Percentiles rank a stretch among this genome's conserved stretches.
phyloP scores from a whole-genome alignment of 1,140 invertebrate genomes.

The Hycleus cichorii region DNA sequence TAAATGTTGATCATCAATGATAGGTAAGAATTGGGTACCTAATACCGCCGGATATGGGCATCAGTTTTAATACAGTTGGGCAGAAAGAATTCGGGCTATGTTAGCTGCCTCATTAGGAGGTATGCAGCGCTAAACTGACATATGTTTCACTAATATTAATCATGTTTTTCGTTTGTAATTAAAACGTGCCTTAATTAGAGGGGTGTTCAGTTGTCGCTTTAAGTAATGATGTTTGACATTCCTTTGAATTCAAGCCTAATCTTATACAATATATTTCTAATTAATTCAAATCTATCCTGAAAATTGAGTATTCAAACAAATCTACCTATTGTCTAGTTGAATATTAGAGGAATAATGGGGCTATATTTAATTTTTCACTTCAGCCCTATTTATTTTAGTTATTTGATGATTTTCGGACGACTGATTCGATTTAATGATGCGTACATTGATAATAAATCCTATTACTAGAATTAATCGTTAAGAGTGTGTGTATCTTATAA shows the following conservation, averaged over 20 bases:
- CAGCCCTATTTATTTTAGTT: too few relatives aligned
- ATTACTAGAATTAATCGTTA: too few relatives aligned
- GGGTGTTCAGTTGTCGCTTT: slow-evolving; percentile 35
- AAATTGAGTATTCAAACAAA: too few relatives aligned
- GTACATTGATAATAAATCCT: slow-evolving; percentile 2
- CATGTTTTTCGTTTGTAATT: slow-evolving; percentile 37
- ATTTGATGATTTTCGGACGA: too few relatives aligned
- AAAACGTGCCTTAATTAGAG: slow-evolving; percentile 35
- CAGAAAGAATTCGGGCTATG: slow-evolving; percentile 28
- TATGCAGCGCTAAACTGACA: slow-evolving; percentile 42
- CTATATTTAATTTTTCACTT: too few relatives aligned
- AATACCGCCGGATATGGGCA: slow-evolving; percentile 30
- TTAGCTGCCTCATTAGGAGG: slow-evolving; percentile 39
- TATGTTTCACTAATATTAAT: slow-evolving; percentile 40
- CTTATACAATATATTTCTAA: not conserved
- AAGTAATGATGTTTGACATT: slow-evolving; percentile 24
- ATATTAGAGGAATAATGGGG: too few relatives aligned
- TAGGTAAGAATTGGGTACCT: too few relatives aligned
- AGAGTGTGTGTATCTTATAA: too few relatives aligned
- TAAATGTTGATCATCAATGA: too few relatives aligned
- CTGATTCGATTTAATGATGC: slow-evolving; percentile 2
- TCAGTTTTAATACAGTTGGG: slow-evolving; percentile 33
- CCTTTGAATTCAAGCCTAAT: slow-evolving; percentile 8
- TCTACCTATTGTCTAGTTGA: too few relatives aligned
- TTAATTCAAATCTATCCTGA: not conserved